phyloP scores from a whole-genome alignment of 1,140 invertebrate genomes.

The Leptopilina clavipes region DNA sequence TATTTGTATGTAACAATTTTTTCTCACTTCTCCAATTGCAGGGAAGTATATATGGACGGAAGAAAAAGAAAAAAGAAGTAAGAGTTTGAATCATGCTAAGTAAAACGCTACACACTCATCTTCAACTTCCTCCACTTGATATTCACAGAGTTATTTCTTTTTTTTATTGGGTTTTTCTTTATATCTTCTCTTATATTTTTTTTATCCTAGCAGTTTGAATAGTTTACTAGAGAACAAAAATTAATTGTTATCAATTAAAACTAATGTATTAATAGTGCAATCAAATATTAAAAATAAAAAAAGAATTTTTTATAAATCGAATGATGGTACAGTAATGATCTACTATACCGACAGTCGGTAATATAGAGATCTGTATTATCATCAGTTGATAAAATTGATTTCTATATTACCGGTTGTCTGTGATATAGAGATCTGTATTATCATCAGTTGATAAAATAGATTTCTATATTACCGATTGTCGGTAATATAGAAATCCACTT shows the following conservation, averaged over 20 bases:
- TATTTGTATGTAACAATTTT: constrained; percentile 74
- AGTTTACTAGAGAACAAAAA: constrained; percentile 35
- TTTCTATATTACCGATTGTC: background rate
- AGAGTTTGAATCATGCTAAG: constrained; percentile 79
- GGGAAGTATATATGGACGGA: constrained; percentile 89
- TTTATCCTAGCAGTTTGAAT: constrained; percentile 5
- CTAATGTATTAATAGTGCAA: constrained; percentile 1
- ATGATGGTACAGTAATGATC: too few species aligned
- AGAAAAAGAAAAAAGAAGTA: constrained; percentile 98
- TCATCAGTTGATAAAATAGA: background rate
- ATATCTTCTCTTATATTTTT: background rate
- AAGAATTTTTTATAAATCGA: too few species aligned
- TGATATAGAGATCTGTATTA: too few species aligned
- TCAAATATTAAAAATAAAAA: background rate
- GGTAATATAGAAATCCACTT: too few species aligned
- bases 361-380: too few species aligned
- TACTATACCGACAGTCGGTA: too few species aligned
- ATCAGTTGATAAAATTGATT: background rate
- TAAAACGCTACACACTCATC: constrained; percentile 64
- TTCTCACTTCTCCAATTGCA: constrained; percentile 81
- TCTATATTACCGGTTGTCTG: background rate
- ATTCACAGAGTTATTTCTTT: constrained; percentile 35
- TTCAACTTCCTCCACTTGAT: constrained; percentile 54
- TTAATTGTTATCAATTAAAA: constrained; percentile 41
- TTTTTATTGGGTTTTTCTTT: constrained; percentile 1